A percentile compares a stretch with the other conserved stretches of the same genome.
Evolutionary conservation across 2,888 invertebrate species (phyloP).

Genomic region (Atrina japonica): DNA sequence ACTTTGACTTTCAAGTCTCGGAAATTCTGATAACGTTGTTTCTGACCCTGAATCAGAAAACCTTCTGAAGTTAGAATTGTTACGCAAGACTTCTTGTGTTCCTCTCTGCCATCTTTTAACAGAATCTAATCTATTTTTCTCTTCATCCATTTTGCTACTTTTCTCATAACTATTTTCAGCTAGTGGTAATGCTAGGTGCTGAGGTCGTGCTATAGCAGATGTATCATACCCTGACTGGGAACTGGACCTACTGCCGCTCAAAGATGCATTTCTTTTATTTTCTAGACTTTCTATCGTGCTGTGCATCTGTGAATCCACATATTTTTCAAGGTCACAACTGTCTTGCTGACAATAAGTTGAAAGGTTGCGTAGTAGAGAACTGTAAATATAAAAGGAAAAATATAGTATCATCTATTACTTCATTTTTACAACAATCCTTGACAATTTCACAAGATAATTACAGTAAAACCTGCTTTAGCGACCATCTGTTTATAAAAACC

Average conservation of each 20-base stretch:
- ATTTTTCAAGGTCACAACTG: neutral
- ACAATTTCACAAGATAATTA: too few relatives aligned
- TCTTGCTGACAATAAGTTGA: neutral
- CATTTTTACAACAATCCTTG: neutral
- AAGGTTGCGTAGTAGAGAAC: neutral
- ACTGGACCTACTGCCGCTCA: neutral
- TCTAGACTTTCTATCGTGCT: neutral
- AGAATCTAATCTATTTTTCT: too few relatives aligned
- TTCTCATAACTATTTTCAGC: too few relatives aligned
- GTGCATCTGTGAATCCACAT: neutral
- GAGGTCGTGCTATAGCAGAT: too few relatives aligned
- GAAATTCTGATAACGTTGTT: constrained; percentile 5
- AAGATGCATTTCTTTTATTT: neutral
- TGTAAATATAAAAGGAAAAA: neutral
- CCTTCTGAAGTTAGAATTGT: too few relatives aligned
- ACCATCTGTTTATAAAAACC: too few relatives aligned
- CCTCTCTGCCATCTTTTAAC: too few relatives aligned
- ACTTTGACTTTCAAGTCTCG: constrained; percentile 31
- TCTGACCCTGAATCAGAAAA: constrained; percentile 2
- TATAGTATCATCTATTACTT: neutral
- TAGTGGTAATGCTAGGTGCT: too few relatives aligned
- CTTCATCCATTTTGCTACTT: too few relatives aligned
- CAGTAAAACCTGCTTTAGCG: too few relatives aligned
- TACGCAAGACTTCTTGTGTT: too few relatives aligned
- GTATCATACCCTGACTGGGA: constrained; percentile 11